Evolutionary conservation across 2,888 invertebrate species (phyloP).

Genomic region (Hyposoter didymator): DNA sequence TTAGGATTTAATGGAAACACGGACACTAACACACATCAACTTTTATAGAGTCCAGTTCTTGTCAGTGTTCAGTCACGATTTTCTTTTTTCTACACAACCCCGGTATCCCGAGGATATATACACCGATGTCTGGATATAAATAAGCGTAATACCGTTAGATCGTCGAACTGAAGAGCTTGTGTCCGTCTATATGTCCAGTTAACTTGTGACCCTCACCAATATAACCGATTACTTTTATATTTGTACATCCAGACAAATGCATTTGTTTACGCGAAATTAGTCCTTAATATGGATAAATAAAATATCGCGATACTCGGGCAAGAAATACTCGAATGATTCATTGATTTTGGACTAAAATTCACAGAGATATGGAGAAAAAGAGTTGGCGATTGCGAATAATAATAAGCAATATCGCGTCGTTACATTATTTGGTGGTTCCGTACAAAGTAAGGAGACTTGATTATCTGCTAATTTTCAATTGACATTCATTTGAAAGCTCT

Average conservation of each 20-base stretch:
- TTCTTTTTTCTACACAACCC: conserved; percentile 49
- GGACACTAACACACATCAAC: conserved; percentile 15
- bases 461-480: not conserved
- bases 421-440: not conserved
- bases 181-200: conserved; percentile 56
- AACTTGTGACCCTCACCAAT: conserved; percentile 49
- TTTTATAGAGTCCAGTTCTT: conserved; percentile 5
- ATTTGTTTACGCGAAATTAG: not conserved
- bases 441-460: not conserved
- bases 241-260: conserved; percentile 2
- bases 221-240: conserved; percentile 28
- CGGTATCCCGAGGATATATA: conserved; percentile 36
- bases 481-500: not conserved
- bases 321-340: not conserved
- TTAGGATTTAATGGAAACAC: conserved; percentile 10
- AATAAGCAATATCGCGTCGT: not conserved
- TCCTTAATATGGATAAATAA: not conserved
- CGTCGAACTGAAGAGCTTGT: conserved; percentile 55
- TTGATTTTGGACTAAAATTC: not conserved
- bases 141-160: conserved; percentile 63
- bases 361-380: not conserved
- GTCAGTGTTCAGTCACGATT: conserved; percentile 31
- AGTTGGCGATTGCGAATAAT: not conserved
- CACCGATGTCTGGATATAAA: conserved; percentile 51
- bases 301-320: not conserved